Evolutionary conservation across 2,113 vertebrate species (phyloP).

Genomic region (Siphamia tubifer): DNA sequence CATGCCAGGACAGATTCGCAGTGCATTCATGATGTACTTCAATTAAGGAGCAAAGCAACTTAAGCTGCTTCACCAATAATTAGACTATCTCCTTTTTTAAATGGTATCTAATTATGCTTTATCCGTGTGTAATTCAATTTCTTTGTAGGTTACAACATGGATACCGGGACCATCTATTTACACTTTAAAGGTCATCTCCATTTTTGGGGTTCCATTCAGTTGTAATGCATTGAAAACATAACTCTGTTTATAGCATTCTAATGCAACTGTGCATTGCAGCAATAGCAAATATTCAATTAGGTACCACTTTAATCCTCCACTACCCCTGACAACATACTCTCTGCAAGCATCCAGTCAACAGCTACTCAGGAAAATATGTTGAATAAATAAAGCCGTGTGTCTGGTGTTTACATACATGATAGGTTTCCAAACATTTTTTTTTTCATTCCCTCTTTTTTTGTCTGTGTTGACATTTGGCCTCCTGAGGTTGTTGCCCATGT

Average conservation of each 20-base stretch:
- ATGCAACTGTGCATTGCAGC: slow-evolving; percentile 7
- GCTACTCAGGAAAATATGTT: slow-evolving; percentile 24
- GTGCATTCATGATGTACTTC: slow-evolving; percentile 74
- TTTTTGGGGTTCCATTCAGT: slow-evolving; percentile 14
- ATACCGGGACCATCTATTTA: slow-evolving; percentile 46
- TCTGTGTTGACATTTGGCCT: slow-evolving; percentile 56
- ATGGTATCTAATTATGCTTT: slow-evolving; percentile 79
- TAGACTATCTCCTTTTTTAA: slow-evolving; percentile 78
- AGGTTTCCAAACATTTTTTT: slow-evolving; percentile 17
- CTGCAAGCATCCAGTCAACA: slow-evolving; percentile 31
- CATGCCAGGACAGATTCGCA: slow-evolving; percentile 78
- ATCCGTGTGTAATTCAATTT: slow-evolving; percentile 80
- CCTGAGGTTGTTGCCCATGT: slow-evolving; percentile 59
- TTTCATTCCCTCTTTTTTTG: neutral
- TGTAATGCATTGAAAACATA: slow-evolving; percentile 16
- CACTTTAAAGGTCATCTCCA: slow-evolving; percentile 64
- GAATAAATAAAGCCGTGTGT: slow-evolving; percentile 25
- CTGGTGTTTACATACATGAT: slow-evolving; percentile 33
- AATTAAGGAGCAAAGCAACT: slow-evolving; percentile 80
- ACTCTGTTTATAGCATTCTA: slow-evolving; percentile 18
- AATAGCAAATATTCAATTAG: slow-evolving; percentile 44
- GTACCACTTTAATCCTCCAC: slow-evolving; percentile 24
- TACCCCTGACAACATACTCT: slow-evolving; percentile 14
- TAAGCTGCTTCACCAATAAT: slow-evolving; percentile 82
- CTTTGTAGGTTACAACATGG: slow-evolving; percentile 44